Base-by-base conservation (phyloP, 2,797 vertebrate genomes). In the Artibeus lituratus region DNA sequence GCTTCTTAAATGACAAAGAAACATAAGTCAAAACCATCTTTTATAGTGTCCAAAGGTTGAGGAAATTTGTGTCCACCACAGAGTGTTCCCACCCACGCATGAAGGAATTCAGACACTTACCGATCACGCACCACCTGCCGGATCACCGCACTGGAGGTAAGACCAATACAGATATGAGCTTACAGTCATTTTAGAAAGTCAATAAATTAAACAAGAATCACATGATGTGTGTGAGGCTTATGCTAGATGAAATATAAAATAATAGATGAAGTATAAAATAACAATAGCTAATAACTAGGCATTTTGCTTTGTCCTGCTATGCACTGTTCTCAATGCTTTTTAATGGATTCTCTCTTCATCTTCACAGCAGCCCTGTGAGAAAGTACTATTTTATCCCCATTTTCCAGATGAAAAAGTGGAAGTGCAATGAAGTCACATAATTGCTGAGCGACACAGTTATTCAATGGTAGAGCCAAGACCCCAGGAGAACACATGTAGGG, bases 11-110 rank as follows among this genome's bases (percentile, higher is more conserved):
- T 87, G 94, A 92, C 96, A 96, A 82, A 76, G 93, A 95, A 97
- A 89, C 95, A 37, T 9, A 74, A 96, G 90, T 96, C 96, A 96
- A 94, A 98, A 93, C 78, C 90, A 96, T 98, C 95, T 96, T 96
- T 87, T 96, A 96, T 93, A 93, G 90, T 90, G 94, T 96, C 97
- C 97, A 97, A 98, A 98, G 76, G 82, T 95, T 97, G 81, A 72
- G 96, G 96, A 97, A 97, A 98, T 97, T 98, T 97, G 94, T 98
- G 96, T 96, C 92, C 81, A 94, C 96, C 96, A 95, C 85, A 91
- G 39, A 88, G 96, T 73, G 95, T 74, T 74, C 76, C 67, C 42
- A 78, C 35, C 18, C 59, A 97, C 87, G 86, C 90, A 6, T 18
- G 87, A 55, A 32, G 47, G 22, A 42, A 35, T 42, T 82, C 39